Evolutionary conservation across 2,888 invertebrate species (phyloP).

Genomic region (Serrognathus titanus): DNA sequence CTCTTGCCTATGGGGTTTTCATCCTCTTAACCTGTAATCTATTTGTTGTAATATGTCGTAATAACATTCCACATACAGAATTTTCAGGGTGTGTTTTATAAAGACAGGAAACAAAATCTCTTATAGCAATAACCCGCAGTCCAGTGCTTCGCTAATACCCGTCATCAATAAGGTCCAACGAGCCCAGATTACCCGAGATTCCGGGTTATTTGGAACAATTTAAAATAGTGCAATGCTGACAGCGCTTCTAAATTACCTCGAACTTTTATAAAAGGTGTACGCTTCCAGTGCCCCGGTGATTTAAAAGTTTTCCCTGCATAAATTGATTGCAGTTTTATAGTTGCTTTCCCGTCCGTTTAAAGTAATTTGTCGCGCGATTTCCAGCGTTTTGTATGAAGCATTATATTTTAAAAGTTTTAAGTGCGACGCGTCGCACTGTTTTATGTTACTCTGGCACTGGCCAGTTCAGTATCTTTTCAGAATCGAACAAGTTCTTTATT

Average conservation of each 20-base stretch:
- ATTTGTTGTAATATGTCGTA: no score
- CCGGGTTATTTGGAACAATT: slow-evolving; percentile 25
- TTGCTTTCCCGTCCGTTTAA: not conserved
- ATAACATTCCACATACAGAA: no score
- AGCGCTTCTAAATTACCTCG: slow-evolving; percentile 1
- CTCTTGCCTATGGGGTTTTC: no score
- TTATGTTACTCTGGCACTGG: no score
- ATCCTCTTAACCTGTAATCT: no score
- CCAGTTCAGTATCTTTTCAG: no score
- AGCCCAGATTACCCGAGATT: slow-evolving; percentile 23
- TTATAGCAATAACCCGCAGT: not conserved
- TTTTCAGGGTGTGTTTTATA: no score
- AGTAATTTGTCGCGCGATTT: not conserved
- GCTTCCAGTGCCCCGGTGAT: not conserved
- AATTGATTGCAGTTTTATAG: slow-evolving; percentile 3
- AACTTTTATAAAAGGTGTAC: slow-evolving; percentile 1
- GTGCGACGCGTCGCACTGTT: no score
- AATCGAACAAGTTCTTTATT: no score
- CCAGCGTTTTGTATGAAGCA: not conserved
- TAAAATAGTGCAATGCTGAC: slow-evolving; percentile 10
- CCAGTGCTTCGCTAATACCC: slow-evolving; percentile 20
- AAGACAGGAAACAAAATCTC: no score
- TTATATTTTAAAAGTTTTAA: not conserved
- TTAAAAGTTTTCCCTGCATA: not conserved
- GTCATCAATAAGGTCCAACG: slow-evolving; percentile 25